Evolutionary conservation across 1,140 invertebrate genomes (phyloP).

Genomic region (Orussus abietinus): DNA sequence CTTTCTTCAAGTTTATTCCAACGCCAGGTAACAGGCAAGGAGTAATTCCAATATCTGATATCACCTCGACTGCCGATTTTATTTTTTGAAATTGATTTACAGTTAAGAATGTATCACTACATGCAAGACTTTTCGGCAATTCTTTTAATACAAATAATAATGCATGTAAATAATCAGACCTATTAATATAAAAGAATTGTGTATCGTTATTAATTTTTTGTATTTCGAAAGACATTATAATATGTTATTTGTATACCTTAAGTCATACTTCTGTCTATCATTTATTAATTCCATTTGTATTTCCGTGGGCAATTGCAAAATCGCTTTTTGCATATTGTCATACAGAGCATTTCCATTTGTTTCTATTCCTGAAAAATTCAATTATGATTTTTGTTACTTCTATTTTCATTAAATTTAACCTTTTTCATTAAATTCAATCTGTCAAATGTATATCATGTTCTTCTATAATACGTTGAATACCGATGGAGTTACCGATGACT

Average conservation of each 20-base stretch:
- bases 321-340: no score
- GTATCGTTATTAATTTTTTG: background rate
- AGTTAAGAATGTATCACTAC: constrained; percentile 54
- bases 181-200: constrained; percentile 1
- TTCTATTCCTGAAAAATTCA: no score
- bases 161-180: constrained; percentile 29
- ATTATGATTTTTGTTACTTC: no score
- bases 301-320: no score
- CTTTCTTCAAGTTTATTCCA: constrained; percentile 55
- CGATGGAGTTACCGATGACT: no score
- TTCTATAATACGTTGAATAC: no score
- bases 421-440: no score
- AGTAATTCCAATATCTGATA: constrained; percentile 62
- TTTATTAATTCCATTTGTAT: no score
- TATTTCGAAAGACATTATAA: background rate
- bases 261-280: background rate
- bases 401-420: no score
- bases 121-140: constrained; percentile 20
- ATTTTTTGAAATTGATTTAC: constrained; percentile 57
- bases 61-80: constrained; percentile 57
- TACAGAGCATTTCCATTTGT: no score
- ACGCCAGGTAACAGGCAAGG: constrained; percentile 64
- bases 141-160: constrained; percentile 26
- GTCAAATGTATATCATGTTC: no score
- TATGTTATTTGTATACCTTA: background rate